Evolutionary conservation across 2,888 invertebrate genomes (phyloP), one percentile per base, ranked within the genome.

Genomic region (Cacoxenus indagator): DNA sequence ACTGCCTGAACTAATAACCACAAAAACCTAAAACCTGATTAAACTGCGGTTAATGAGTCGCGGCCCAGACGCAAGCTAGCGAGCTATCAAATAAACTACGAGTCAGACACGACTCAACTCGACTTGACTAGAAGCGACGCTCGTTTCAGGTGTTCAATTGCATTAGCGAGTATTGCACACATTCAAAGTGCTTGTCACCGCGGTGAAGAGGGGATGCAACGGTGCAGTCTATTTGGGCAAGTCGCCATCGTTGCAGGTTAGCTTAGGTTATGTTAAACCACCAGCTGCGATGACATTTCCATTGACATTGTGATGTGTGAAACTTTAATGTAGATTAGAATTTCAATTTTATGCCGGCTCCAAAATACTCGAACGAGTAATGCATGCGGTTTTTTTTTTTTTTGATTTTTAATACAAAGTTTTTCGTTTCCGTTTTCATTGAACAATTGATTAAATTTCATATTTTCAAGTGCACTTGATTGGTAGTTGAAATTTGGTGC

Each of bases 1-100:
- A 71, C 71, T 81, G 70, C 69, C 67, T 73, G 79, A 81, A 77
- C 82, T 83, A 81, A 81, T 81, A 81, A 75, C 79, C 81, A 65
- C 80, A 77, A 70, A 72, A 67, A 74, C 70, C 73, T 72, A 78
- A 73, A 74, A 74, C 74, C 74, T 76, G 83, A 78, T 81, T 82
- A 80, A 80, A 67, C 83, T 82, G 80, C 77, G 80, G 80, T 81
- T 81, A 80, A 82, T 80, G 83, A 76, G 80, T 73, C 74, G 22
- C 37, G 37, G 8, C 37, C 8, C 37, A 37, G 37, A 51, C 22
- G 9, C 51, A 14, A 6, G 5, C 5, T 17, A 48, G 19, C 22
- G n/a, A 1, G 1, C 37, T 14, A 4, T 14, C 37, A 37, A 8
- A 37, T 11, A 8, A 37, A 37, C 37, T 11, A 37, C 37, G 14